These are phyloP conservation scores for Podilymbus podiceps DNA, from an alignment of 2,113 vertebrate genomes.

Conservation along the genomic window DNA sequence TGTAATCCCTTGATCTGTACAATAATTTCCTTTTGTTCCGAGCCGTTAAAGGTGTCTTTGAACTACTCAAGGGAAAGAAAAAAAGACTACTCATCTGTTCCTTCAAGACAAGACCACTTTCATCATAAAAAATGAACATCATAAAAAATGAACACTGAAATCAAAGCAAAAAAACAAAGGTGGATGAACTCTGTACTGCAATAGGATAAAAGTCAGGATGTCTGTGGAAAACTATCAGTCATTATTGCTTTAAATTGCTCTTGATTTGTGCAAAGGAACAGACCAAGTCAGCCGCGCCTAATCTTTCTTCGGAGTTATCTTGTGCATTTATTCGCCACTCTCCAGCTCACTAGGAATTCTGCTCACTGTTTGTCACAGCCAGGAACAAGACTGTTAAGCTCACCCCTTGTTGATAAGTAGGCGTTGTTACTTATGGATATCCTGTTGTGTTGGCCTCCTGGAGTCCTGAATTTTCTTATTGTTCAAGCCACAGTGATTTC, in stretches of 20 bases:
- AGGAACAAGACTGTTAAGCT: conserved; percentile 64
- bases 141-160: conserved; percentile 73
- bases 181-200: conserved; percentile 56
- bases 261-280: conserved; percentile 54
- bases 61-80: conserved; percentile 45
- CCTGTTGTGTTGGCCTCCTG: conserved; percentile 71
- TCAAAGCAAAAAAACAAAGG: conserved; percentile 72
- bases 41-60: conserved; percentile 72
- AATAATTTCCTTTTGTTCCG: conserved; percentile 77
- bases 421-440: conserved; percentile 73
- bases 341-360: conserved; percentile 60
- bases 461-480: conserved; percentile 75
- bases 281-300: not conserved
- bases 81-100: conserved; percentile 65
- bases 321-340: conserved; percentile 50
- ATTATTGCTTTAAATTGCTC: conserved; percentile 66
- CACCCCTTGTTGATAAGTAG: conserved; percentile 70
- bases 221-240: conserved; percentile 62
- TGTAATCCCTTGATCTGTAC: conserved; percentile 73
- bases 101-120: conserved; percentile 70
- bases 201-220: conserved; percentile 53
- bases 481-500: conserved; percentile 73
- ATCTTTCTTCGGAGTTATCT: conserved; percentile 45
- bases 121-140: conserved; percentile 71
- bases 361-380: conserved; percentile 66